Conservation (phyloP, 2,797 vertebrate species). For the Chanos chanos region DNA sequence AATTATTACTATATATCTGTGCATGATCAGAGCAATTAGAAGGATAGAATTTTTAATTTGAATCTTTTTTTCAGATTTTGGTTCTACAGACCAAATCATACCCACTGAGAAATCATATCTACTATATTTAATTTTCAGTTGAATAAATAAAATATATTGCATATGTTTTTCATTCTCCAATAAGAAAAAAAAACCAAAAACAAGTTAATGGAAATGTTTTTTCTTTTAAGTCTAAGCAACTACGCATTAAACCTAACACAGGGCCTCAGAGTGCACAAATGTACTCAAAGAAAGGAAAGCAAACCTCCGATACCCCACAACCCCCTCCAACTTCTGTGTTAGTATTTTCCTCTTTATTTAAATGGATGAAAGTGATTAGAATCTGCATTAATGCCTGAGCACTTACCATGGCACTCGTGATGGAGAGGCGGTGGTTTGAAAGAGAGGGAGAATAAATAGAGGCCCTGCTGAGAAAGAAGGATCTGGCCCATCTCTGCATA, state of each 20-base stretch:
- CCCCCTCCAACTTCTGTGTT: constrained; percentile 1
- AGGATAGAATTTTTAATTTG: too few relatives aligned
- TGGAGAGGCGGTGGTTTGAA: constrained; percentile 42
- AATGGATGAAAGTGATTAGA: constrained; percentile 35
- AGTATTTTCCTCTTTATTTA: constrained; percentile 29
- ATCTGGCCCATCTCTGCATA: constrained; percentile 31
- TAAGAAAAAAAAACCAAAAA: too few relatives aligned
- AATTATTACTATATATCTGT: too few relatives aligned
- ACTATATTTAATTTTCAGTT: too few relatives aligned
- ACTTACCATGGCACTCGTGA: constrained; percentile 26
- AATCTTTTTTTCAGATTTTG: too few relatives aligned
- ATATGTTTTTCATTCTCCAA: too few relatives aligned
- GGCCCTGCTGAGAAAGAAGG: neutral
- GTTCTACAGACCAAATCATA: too few relatives aligned
- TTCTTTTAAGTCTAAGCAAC: neutral
- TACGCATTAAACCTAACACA: constrained; percentile 7
- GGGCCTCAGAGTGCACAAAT: constrained; percentile 5
- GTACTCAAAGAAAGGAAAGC: constrained; percentile 14
- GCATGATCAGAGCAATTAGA: too few relatives aligned
- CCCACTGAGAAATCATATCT: too few relatives aligned
- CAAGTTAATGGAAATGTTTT: too few relatives aligned
- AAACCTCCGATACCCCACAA: neutral
- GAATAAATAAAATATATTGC: too few relatives aligned
- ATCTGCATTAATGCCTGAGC: constrained; percentile 26
- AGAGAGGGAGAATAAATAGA: constrained; percentile 2